phyloP scores from a whole-genome alignment of 2,888 invertebrate species.

The Spisula solida region DNA sequence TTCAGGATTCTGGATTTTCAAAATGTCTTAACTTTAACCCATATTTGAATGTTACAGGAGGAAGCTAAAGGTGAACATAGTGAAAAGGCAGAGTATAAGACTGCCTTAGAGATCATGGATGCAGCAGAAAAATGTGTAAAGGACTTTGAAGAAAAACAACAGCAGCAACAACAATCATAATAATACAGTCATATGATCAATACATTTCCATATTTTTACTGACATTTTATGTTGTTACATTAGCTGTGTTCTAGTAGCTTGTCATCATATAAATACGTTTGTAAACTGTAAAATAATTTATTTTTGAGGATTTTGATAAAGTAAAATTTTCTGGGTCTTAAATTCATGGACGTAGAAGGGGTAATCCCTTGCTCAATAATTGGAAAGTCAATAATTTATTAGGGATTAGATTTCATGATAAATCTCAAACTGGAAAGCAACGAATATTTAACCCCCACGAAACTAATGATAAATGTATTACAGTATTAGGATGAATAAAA shows the following conservation, averaged over 20 bases:
- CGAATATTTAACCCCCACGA: not conserved
- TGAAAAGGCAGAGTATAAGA: slow-evolving; percentile 49
- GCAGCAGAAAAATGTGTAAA: slow-evolving; percentile 40
- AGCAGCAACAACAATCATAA: not conserved
- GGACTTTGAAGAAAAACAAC: not conserved
- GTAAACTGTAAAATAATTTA: no score
- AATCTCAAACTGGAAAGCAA: no score
- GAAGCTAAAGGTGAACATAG: slow-evolving; percentile 31
- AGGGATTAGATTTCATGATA: no score
- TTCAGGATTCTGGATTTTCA: no score
- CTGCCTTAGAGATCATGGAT: slow-evolving; percentile 30
- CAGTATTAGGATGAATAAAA: no score
- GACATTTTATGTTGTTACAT: not conserved
- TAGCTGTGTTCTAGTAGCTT: not conserved
- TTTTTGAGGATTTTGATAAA: no score
- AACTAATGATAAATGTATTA: not conserved
- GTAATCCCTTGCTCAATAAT: no score
- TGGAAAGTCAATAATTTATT: no score
- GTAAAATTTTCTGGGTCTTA: no score
- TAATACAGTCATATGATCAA: not conserved
- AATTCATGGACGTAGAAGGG: no score
- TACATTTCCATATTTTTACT: not conserved
- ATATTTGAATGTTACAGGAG: slow-evolving; percentile 35
- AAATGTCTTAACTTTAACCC: no score
- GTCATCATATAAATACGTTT: no score